Conservation (phyloP, 2,113 vertebrate genomes). For the Pedionomus torquatus region DNA sequence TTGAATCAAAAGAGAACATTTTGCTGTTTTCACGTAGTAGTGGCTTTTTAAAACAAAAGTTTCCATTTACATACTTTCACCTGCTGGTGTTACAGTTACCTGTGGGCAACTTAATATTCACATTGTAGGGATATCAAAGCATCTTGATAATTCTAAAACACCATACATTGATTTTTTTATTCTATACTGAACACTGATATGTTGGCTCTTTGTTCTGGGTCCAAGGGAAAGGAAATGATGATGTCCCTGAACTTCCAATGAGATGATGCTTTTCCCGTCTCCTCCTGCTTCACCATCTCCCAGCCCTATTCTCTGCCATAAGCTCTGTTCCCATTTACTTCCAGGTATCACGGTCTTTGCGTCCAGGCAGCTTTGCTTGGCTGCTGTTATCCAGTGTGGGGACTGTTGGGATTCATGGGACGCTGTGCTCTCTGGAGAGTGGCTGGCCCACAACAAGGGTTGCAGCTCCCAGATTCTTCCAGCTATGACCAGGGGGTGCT, state of each 20-base stretch:
- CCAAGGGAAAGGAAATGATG: background rate
- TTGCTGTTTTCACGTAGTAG: background rate
- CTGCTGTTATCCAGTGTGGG: background rate
- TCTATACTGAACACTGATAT: background rate
- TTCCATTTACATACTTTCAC: background rate
- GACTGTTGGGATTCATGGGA: background rate
- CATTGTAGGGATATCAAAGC: background rate
- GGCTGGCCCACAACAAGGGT: accelerated
- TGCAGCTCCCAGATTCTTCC: background rate
- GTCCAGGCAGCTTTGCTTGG: background rate
- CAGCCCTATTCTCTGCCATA: background rate
- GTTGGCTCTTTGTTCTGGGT: background rate
- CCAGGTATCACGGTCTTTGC: background rate
- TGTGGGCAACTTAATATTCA: background rate
- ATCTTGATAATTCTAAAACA: background rate
- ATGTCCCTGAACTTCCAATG: background rate
- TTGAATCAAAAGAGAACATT: background rate
- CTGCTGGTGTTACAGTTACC: background rate
- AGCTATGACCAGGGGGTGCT: background rate
- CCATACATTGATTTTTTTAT: background rate
- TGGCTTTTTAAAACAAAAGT: background rate
- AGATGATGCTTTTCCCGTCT: background rate
- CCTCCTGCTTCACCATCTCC: background rate
- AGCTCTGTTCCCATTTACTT: background rate
- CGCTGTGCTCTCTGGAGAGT: background rate